Evolutionary conservation across 1,140 invertebrate species (phyloP), one percentile per base, ranked within the genome.

Genomic region (Halictus rubicundus): DNA sequence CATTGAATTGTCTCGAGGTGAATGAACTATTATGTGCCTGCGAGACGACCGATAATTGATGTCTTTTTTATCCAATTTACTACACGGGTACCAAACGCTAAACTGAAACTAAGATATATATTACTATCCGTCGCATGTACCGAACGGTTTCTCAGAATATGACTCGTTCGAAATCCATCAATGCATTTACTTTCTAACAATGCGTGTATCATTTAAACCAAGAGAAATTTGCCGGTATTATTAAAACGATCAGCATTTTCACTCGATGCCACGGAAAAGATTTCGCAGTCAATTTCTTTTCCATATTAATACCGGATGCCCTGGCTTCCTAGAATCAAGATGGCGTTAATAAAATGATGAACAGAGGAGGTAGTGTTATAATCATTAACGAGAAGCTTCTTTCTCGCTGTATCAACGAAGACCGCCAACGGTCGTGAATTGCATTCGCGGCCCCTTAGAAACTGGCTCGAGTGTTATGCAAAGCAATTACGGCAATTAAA

Each of bases 61-160:
- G 71, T 60, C 71, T 49, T 61, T 74, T 79, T 79, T 74, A 79
- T 79, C 78, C 78, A 79, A 79, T 79, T 68, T 66, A 74, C 7
- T 39, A 27, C 27, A 3, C 23, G 16, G 16, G 6, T n/a, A 16
- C 16, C 52, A 16, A 12, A 68, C 49, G 16, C 23, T 42, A 65
- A 46, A 42, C 23, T 42, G 46, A 37, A 46, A 32, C 49, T 32
- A 8, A 5, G 42, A 39, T 39, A 68, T 49, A 42, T 52, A 66
- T 61, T 52, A 32, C 68, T 12, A 12, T n/a, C 19, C 6, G 6
- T 9, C 23, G 16, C 14, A 7, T 37, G n/a, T 12, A 49, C 12
- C n/a, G 46, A 66, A 4, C 10, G 42, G 21, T 32, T 32, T 54
- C 49, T n/a, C 21, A 8, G 37, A 9, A 42, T 32, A 14, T 21